phyloP scores from a whole-genome alignment of 2,113 vertebrate species.

The Hippocampus mohnikei region DNA sequence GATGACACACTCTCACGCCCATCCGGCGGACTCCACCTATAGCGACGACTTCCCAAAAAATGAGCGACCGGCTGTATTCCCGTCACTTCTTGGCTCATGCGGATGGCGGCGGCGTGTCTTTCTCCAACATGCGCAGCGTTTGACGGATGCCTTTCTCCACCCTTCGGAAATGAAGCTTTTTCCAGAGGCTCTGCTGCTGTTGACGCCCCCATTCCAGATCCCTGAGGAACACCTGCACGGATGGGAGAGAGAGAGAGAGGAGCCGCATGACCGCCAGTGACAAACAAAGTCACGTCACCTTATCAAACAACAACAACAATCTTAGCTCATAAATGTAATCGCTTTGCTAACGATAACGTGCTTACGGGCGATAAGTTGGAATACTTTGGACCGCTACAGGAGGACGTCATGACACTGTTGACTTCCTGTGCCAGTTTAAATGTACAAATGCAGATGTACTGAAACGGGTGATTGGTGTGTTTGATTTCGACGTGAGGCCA shows the following conservation, averaged over 20 bases:
- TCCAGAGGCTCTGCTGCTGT: conserved; percentile 82
- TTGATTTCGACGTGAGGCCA: no score
- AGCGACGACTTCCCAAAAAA: background rate
- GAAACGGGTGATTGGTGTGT: no score
- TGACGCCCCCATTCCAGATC: conserved; percentile 86
- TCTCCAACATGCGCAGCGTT: conserved; percentile 72
- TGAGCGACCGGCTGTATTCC: background rate
- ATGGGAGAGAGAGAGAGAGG: conserved; percentile 3
- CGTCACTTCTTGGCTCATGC: background rate
- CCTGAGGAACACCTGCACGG: conserved; percentile 74
- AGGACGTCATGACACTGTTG: background rate
- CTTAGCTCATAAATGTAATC: no score
- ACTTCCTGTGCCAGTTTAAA: background rate
- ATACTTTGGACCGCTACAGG: background rate
- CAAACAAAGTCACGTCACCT: background rate
- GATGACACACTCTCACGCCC: background rate
- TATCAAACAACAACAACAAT: background rate
- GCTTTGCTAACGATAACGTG: background rate
- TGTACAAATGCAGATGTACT: no score
- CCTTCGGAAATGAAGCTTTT: conserved; percentile 82
- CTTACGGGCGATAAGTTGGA: background rate
- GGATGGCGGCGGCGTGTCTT: conserved; percentile 14
- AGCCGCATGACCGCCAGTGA: background rate
- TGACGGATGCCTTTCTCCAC: conserved; percentile 81
- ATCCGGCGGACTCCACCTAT: background rate